phyloP scores from a whole-genome alignment of 2,888 invertebrate species.

The Octodonta nipae region DNA sequence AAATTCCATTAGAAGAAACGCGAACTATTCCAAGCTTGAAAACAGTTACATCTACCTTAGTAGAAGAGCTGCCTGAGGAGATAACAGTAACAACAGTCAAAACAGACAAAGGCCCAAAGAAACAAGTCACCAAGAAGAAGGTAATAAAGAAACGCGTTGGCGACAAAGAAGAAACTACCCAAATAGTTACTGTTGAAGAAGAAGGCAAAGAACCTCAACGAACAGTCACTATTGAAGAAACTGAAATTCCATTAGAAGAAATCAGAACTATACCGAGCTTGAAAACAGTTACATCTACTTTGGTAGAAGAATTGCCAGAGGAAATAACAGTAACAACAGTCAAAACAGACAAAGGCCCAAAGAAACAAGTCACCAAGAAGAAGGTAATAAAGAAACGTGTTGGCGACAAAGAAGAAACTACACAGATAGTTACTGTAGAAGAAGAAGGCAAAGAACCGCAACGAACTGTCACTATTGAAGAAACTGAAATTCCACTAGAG shows the following conservation, averaged over 20 bases:
- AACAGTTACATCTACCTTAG: conserved; percentile 9
- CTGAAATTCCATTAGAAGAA: conserved; percentile 21
- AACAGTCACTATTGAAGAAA: conserved; percentile 31
- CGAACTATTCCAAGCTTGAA: not conserved
- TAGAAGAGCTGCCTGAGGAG: conserved; percentile 22
- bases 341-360: conserved; percentile 14
- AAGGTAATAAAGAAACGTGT: conserved; percentile 22
- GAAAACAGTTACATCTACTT: conserved; percentile 13
- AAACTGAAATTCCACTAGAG: conserved; percentile 23
- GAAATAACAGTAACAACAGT: conserved; percentile 16
- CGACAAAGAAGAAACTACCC: conserved; percentile 30
- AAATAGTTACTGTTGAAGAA: conserved; percentile 27
- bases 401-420: conserved; percentile 29
- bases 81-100: conserved; percentile 25
- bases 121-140: conserved; percentile 14
- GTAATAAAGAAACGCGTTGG: conserved; percentile 26
- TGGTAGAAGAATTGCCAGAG: conserved; percentile 28
- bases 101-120: conserved; percentile 11
- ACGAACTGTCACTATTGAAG: conserved; percentile 21
- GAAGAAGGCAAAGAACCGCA: conserved; percentile 23
- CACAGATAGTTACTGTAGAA: conserved; percentile 28
- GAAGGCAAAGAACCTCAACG: conserved; percentile 25
- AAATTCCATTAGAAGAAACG: conserved; percentile 19
- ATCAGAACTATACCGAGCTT: conserved; percentile 24
- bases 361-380: conserved; percentile 18